Percentiles rank a stretch among this genome's conserved stretches.
These are phyloP conservation scores for Gibbula magus DNA, from an alignment of 2,888 invertebrate genomes.

Conservation along the genomic window DNA sequence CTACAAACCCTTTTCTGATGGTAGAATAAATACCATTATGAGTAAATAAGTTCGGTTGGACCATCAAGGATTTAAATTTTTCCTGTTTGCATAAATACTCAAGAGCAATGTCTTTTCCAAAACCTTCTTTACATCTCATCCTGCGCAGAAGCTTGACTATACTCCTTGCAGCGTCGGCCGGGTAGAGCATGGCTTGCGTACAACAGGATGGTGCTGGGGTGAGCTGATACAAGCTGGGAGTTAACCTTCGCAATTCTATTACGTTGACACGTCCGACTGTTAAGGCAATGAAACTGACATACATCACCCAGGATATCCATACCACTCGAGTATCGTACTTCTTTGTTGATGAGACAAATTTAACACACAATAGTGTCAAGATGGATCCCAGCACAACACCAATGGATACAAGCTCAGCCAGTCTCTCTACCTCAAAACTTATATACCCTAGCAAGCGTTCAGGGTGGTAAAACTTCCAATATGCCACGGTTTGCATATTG, in stretches of 20 bases:
- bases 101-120: constrained; percentile 67
- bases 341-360: constrained; percentile 33
- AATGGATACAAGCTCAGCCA: constrained; percentile 61
- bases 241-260: constrained; percentile 60
- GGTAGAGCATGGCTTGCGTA: constrained; percentile 71
- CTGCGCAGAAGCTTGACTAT: constrained; percentile 55
- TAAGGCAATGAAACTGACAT: constrained; percentile 48
- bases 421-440: constrained; percentile 55
- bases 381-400: constrained; percentile 50
- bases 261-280: constrained; percentile 65
- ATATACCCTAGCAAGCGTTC: constrained; percentile 65
- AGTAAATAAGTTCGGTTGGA: constrained; percentile 69
- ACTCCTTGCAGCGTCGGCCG: constrained; percentile 46
- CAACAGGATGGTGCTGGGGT: constrained; percentile 70
- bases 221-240: constrained; percentile 58
- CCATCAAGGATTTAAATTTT: constrained; percentile 49
- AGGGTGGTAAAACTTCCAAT: constrained; percentile 70
- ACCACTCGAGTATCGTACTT: not conserved
- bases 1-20: constrained; percentile 53
- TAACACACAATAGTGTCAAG: constrained; percentile 29
- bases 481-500: constrained; percentile 42
- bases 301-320: constrained; percentile 50
- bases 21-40: constrained; percentile 73
- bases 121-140: constrained; percentile 50
- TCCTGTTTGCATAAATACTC: constrained; percentile 50